Percentiles rank a stretch among this genome's conserved stretches.
These are phyloP conservation scores for Chionis minor DNA, from an alignment of 2,113 vertebrate species.

Conservation along the genomic window DNA sequence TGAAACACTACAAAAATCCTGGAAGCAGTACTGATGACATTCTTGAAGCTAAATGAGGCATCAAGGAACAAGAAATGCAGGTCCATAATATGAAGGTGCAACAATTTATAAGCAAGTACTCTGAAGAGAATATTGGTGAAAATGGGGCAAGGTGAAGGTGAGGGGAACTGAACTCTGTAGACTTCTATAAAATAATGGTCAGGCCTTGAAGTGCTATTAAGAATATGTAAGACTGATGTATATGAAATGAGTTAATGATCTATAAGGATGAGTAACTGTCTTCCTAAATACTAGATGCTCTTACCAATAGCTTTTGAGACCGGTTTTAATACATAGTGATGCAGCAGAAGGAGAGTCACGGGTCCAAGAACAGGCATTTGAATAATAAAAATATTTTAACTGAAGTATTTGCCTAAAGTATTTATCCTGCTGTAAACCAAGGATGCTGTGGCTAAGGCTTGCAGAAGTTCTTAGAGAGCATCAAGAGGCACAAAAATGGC, in stretches of 20 bases:
- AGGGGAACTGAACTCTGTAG: background rate
- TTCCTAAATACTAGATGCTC: background rate
- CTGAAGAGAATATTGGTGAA: background rate
- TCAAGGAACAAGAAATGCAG: background rate
- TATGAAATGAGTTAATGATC: background rate
- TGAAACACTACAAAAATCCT: background rate
- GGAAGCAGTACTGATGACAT: background rate
- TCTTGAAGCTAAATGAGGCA: background rate
- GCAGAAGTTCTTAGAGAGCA: background rate
- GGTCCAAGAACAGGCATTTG: background rate
- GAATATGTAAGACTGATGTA: background rate
- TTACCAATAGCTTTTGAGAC: background rate
- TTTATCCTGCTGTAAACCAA: background rate
- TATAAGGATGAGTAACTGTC: background rate
- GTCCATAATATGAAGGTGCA: background rate
- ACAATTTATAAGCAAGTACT: background rate
- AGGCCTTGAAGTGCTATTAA: background rate
- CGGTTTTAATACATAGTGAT: background rate
- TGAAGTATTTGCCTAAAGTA: background rate
- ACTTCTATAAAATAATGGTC: background rate
- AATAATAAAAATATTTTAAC: background rate
- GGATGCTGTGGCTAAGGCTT: background rate
- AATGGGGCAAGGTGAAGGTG: background rate
- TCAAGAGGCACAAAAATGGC: background rate
- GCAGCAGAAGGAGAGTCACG: background rate